A percentile compares a stretch with the other conserved stretches of the same genome.
Conservation (phyloP, 1,140 invertebrate species). For the Chironomus striatipennis region DNA sequence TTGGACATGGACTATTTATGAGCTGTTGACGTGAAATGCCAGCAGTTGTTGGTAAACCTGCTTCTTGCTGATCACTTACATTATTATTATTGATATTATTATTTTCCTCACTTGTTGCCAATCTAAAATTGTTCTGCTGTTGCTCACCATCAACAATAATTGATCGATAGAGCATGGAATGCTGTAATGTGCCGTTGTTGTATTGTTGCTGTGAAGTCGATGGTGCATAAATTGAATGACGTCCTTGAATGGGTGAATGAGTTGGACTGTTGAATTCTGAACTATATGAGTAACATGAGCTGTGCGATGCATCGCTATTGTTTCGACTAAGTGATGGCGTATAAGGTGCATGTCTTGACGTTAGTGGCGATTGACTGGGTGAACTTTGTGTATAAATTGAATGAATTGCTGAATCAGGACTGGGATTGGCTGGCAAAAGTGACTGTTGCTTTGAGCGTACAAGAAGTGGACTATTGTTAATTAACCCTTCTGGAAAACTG, state of each 20-base stretch:
- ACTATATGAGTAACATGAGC: conserved; percentile 67
- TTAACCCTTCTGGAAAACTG: conserved; percentile 23
- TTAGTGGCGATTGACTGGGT: conserved; percentile 75
- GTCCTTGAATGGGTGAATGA: conserved; percentile 73
- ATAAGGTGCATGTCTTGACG: conserved; percentile 66
- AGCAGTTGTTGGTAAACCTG: conserved; percentile 40
- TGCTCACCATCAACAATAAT: conserved; percentile 32
- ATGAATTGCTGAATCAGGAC: conserved; percentile 77
- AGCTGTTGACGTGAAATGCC: conserved; percentile 80
- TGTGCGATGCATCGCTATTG: conserved; percentile 84
- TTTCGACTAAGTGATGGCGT: conserved; percentile 78
- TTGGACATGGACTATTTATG: conserved; percentile 77
- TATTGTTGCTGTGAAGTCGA: conserved; percentile 29
- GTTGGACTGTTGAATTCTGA: conserved; percentile 64
- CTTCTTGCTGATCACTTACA: conserved; percentile 28
- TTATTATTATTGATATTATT: conserved; percentile 24
- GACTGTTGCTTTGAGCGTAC: conserved; percentile 34
- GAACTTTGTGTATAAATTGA: conserved; percentile 70
- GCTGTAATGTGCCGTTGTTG: conserved; percentile 46
- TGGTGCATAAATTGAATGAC: conserved; percentile 32
- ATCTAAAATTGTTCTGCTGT: not conserved
- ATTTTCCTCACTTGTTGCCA: conserved; percentile 4
- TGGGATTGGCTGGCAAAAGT: conserved; percentile 54
- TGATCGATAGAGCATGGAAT: conserved; percentile 42
- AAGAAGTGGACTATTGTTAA: conserved; percentile 32